A percentile compares a stretch with the other conserved stretches of the same genome.
These are phyloP conservation scores for Distichodus sexfasciatus DNA, from an alignment of 2,797 vertebrate species.

Conservation along the genomic window DNA sequence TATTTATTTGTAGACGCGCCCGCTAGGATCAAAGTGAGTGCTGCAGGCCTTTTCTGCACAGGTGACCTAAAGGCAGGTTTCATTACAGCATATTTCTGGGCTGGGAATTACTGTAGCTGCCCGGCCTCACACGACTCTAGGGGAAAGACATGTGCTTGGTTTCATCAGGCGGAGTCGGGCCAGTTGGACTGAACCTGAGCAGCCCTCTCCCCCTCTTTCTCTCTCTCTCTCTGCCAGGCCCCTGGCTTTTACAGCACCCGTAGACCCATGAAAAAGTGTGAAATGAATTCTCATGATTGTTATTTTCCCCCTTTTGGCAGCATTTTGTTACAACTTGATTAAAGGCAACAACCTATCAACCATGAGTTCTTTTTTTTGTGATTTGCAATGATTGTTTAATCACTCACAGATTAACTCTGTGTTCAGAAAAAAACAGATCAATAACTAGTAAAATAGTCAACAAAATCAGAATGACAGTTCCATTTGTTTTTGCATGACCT, in stretches of 20 bases:
- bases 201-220: conserved; percentile 33
- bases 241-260: no score
- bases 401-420: no score
- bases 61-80: conserved; percentile 69
- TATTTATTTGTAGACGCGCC: conserved; percentile 53
- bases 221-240: neutral
- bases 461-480: no score
- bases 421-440: no score
- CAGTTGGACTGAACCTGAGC: conserved; percentile 50
- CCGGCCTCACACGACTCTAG: conserved; percentile 52
- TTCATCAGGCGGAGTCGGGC: conserved; percentile 59
- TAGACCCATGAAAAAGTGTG: conserved; percentile 24
- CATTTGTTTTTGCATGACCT: no score
- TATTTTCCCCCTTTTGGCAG: no score
- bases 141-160: conserved; percentile 61
- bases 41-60: conserved; percentile 58
- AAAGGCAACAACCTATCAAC: no score
- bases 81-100: conserved; percentile 59
- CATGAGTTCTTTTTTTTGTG: no score
- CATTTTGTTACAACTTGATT: no score
- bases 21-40: conserved; percentile 62
- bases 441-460: no score
- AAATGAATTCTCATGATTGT: conserved; percentile 26
- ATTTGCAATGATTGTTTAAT: no score
- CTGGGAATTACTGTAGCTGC: conserved; percentile 45